Percentiles rank a stretch among this genome's conserved stretches.
Evolutionary conservation across 2,888 invertebrate genomes (phyloP).

Genomic region (Hesperia comma): DNA sequence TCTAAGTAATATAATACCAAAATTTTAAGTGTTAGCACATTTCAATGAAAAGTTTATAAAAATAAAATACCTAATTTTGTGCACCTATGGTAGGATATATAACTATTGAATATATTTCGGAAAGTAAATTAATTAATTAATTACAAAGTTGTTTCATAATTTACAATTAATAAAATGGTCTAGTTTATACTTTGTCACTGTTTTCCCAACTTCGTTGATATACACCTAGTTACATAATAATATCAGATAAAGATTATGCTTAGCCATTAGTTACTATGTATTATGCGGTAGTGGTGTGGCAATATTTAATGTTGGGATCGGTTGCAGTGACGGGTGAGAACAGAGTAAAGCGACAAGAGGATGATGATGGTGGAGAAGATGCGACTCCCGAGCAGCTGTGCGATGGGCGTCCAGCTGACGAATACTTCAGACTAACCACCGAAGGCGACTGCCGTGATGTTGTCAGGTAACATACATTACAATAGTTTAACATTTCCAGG

Average conservation of each 20-base stretch:
- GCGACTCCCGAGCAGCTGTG: conserved; percentile 92
- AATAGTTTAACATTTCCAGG: neutral
- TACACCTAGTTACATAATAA: neutral
- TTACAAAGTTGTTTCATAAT: no score
- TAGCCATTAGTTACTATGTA: no score
- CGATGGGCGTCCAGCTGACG: conserved; percentile 93
- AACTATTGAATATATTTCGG: no score
- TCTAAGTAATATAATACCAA: no score
- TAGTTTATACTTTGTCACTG: neutral
- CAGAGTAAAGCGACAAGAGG: conserved; percentile 87
- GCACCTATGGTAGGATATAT: no score
- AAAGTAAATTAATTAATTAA: no score
- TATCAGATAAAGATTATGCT: no score
- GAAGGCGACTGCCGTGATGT: conserved; percentile 96
- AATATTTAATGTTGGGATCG: neutral
- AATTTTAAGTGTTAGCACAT: no score
- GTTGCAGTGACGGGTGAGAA: conserved; percentile 74
- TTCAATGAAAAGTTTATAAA: no score
- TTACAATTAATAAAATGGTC: neutral
- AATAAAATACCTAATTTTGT: no score
- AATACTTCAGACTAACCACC: conserved; percentile 93
- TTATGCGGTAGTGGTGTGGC: neutral
- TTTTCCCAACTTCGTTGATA: neutral
- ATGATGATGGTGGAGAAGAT: conserved; percentile 85
- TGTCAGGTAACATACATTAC: conserved; percentile 88